phyloP scores from a whole-genome alignment of 2,797 vertebrate genomes.

The Acipenser ruthenus region DNA sequence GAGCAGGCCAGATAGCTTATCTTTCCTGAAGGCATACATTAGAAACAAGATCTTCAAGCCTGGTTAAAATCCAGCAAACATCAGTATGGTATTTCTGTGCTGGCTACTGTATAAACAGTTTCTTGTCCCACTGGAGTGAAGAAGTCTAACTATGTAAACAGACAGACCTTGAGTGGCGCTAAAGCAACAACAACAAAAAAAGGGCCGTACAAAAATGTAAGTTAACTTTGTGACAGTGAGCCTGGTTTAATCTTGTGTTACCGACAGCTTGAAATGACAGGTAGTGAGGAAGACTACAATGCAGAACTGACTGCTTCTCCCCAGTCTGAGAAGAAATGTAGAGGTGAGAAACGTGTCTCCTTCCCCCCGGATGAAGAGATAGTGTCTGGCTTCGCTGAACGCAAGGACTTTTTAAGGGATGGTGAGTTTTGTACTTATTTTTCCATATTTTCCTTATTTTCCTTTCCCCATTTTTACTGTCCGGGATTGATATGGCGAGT shows the following conservation, averaged over 20 bases:
- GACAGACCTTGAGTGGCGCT: not conserved
- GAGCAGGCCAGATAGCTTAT: not conserved
- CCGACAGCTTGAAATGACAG: constrained; percentile 38
- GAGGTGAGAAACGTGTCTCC: constrained; percentile 53
- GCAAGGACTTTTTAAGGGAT: constrained; percentile 23
- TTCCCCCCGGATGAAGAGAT: constrained; percentile 63
- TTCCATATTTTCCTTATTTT: constrained; percentile 7
- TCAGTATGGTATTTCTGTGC: not conserved
- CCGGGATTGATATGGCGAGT: too few relatives aligned
- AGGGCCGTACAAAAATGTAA: too few relatives aligned
- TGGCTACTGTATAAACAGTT: not conserved
- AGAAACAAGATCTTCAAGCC: not conserved
- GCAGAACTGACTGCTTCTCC: constrained; percentile 6
- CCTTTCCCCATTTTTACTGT: not conserved
- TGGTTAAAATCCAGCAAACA: constrained; percentile 2
- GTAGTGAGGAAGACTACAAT: constrained; percentile 27
- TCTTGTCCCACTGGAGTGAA: not conserved
- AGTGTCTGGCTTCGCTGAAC: constrained; percentile 55
- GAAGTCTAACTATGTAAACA: not conserved
- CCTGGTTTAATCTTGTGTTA: not conserved
- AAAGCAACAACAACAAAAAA: too few relatives aligned
- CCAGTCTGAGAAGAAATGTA: constrained; percentile 33
- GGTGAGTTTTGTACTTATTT: constrained; percentile 38
- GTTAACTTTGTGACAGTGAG: too few relatives aligned
- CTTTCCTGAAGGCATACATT: not conserved